phyloP scores from a whole-genome alignment of 2,888 invertebrate species.

The Tinea trinotella region DNA sequence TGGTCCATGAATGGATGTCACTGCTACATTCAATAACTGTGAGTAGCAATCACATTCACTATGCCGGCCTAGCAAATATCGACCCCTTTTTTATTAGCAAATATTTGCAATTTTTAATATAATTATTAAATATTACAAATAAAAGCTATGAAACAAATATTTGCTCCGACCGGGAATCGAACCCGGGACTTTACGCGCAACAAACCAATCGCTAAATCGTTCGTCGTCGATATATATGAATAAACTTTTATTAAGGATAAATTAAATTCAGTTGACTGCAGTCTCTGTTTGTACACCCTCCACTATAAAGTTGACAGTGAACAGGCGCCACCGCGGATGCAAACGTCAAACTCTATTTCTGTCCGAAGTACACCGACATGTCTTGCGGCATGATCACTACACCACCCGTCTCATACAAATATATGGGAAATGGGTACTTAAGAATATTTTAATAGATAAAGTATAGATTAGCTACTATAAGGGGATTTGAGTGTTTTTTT shows the following conservation, averaged over 20 bases:
- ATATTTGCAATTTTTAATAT: too few relatives aligned
- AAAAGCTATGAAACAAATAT: too few relatives aligned
- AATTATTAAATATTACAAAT: too few relatives aligned
- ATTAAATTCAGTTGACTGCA: not conserved
- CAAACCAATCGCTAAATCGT: too few relatives aligned
- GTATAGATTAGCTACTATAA: not conserved
- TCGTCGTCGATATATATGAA: not conserved
- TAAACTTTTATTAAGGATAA: not conserved
- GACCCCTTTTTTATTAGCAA: too few relatives aligned
- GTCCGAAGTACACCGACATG: constrained; percentile 42
- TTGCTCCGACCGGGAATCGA: too few relatives aligned
- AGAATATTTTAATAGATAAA: not conserved
- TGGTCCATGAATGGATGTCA: too few relatives aligned
- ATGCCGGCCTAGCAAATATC: too few relatives aligned
- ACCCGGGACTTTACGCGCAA: too few relatives aligned
- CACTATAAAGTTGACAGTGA: constrained; percentile 66
- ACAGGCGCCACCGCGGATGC: constrained; percentile 70
- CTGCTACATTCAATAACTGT: too few relatives aligned
- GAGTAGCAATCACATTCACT: too few relatives aligned
- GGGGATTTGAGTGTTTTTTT: not conserved
- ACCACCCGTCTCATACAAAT: constrained; percentile 9
- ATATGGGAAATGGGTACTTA: not conserved
- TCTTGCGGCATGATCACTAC: constrained; percentile 6
- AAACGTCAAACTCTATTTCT: constrained; percentile 69
- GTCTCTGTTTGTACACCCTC: constrained; percentile 23